Evolutionary conservation across 2,888 invertebrate species (phyloP).

Genomic region (Tuberolachnus salignus): DNA sequence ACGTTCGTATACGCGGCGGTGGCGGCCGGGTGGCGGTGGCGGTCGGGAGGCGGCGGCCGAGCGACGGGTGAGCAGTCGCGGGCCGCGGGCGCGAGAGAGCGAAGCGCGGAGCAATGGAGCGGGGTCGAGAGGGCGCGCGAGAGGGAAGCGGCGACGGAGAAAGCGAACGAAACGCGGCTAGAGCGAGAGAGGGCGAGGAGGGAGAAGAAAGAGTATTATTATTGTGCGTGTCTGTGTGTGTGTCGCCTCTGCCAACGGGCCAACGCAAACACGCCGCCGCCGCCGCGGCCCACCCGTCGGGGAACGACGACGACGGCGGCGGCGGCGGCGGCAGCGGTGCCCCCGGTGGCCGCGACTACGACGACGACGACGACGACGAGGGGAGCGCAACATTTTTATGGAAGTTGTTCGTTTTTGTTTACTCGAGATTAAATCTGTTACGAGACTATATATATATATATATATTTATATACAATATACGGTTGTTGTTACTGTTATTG

Average conservation of each 20-base stretch:
- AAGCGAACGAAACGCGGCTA: too few species aligned
- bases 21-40: neutral
- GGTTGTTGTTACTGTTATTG: conserved; percentile 48
- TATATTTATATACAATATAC: neutral
- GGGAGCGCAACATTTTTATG: conserved; percentile 39
- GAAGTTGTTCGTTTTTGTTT: conserved; percentile 56
- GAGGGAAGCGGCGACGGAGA: too few species aligned
- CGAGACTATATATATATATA: conserved; percentile 20
- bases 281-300: conserved; percentile 31
- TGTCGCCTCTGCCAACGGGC: neutral
- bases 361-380: neutral
- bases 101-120: too few species aligned
- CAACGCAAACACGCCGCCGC: conserved; percentile 21
- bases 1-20: neutral
- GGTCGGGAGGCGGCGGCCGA: neutral
- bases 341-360: conserved; percentile 13
- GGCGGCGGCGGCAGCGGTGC: neutral
- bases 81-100: too few species aligned
- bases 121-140: too few species aligned
- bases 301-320: neutral
- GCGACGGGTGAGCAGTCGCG: too few species aligned
- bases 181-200: too few species aligned
- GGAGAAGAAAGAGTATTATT: too few species aligned
- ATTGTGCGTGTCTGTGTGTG: neutral
- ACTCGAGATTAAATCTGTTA: conserved; percentile 55